phyloP scores from a whole-genome alignment of 2,888 invertebrate genomes.

The Lasioglossum marginatum region DNA sequence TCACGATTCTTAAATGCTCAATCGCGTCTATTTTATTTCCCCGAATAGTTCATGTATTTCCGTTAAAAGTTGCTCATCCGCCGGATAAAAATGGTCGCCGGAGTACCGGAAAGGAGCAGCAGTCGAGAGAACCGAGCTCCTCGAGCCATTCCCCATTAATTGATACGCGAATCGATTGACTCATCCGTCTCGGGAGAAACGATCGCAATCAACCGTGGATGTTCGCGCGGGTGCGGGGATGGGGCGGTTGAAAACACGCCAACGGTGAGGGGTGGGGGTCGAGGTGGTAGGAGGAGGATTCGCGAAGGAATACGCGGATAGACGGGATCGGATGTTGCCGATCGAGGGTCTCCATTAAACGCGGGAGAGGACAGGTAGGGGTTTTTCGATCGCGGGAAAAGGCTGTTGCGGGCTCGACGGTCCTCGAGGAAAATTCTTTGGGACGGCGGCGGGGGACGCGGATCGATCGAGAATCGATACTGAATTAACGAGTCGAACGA shows the following conservation, averaged over 20 bases:
- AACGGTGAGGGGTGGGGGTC: background rate
- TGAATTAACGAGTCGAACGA: constrained; percentile 58
- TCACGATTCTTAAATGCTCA: background rate
- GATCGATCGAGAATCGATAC: constrained; percentile 57
- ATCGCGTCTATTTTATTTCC: background rate
- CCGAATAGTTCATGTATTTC: background rate
- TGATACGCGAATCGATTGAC: background rate
- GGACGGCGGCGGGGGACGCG: background rate
- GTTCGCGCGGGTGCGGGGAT: background rate
- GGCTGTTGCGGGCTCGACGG: constrained; percentile 55
- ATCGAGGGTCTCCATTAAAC: constrained; percentile 7
- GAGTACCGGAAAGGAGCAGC: constrained; percentile 1
- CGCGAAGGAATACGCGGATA: constrained; percentile 4
- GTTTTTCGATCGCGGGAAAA: constrained; percentile 38
- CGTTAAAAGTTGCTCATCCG: constrained; percentile 9
- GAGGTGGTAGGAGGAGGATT: background rate
- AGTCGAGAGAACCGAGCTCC: constrained; percentile 6
- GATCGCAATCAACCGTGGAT: constrained; percentile 6
- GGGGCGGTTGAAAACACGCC: background rate
- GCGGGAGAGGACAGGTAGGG: background rate
- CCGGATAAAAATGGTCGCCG: background rate
- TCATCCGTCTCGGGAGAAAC: background rate
- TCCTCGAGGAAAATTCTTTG: constrained; percentile 46
- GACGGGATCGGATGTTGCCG: background rate
- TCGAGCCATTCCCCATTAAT: constrained; percentile 12